These are phyloP conservation scores for Mya arenaria DNA, from an alignment of 1,140 invertebrate genomes.

Conservation along the genomic window DNA sequence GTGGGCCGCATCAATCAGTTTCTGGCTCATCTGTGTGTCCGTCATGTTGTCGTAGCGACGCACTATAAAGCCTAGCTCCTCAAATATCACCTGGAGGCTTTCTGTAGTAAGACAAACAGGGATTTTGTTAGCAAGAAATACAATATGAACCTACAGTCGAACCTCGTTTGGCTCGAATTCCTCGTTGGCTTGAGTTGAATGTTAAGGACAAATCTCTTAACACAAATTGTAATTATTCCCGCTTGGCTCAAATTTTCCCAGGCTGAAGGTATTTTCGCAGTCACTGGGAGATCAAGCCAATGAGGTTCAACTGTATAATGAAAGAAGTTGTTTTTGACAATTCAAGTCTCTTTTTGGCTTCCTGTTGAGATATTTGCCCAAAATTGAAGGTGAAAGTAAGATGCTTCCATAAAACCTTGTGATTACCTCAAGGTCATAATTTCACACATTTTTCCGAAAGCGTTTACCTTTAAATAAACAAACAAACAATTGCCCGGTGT, in stretches of 20 bases:
- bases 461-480: too few relatives aligned
- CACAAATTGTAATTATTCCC: background rate
- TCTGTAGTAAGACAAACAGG: slow-evolving; percentile 56
- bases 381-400: too few relatives aligned
- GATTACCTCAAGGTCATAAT: too few relatives aligned
- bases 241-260: background rate
- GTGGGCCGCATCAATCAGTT: slow-evolving; percentile 34
- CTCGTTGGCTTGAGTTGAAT: background rate
- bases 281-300: too few relatives aligned
- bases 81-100: slow-evolving; percentile 61
- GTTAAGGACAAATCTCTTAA: background rate
- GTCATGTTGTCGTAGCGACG: slow-evolving; percentile 41
- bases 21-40: slow-evolving; percentile 50
- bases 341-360: too few relatives aligned
- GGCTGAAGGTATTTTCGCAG: too few relatives aligned
- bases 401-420: too few relatives aligned
- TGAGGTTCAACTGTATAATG: too few relatives aligned
- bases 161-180: background rate
- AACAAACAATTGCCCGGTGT: too few relatives aligned
- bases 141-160: background rate
- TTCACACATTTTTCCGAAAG: too few relatives aligned
- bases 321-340: too few relatives aligned
- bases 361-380: too few relatives aligned
- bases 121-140: background rate
- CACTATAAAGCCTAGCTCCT: slow-evolving; percentile 62